Conservation (phyloP, 2,113 vertebrate genomes). For the Gasterosteus aculeatus region DNA sequence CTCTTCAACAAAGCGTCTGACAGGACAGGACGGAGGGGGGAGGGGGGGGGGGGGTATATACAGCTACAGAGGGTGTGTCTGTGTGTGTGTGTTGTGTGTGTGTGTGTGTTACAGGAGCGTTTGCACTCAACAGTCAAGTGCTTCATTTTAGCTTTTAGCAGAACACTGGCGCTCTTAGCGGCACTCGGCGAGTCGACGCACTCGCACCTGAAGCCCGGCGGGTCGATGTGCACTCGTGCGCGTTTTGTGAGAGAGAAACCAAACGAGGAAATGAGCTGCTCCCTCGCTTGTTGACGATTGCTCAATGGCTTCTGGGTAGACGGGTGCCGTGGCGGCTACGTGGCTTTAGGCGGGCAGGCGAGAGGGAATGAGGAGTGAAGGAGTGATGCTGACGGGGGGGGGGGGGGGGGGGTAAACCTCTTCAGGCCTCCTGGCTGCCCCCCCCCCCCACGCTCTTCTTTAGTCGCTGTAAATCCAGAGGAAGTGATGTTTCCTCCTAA, state of each 20-base stretch:
- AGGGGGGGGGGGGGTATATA: too few relatives aligned
- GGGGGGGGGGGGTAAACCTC: too few relatives aligned
- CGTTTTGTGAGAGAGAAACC: constrained; percentile 1
- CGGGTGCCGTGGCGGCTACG: too few relatives aligned
- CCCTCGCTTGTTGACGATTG: constrained; percentile 28
- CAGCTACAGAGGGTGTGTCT: constrained; percentile 10
- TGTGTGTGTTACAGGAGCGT: constrained; percentile 33
- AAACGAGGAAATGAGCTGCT: constrained; percentile 31
- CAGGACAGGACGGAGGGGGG: too few relatives aligned
- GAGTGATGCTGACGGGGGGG: background rate
- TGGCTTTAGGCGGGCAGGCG: background rate
- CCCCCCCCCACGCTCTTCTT: too few relatives aligned
- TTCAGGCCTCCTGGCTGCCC: too few relatives aligned
- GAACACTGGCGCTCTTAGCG: constrained; percentile 15
- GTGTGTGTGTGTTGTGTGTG: constrained; percentile 12
- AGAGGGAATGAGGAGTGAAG: background rate
- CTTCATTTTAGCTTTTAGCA: constrained; percentile 59
- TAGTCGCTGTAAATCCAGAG: too few relatives aligned
- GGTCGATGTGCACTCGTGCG: constrained; percentile 13
- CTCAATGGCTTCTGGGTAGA: constrained; percentile 39
- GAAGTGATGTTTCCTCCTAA: too few relatives aligned
- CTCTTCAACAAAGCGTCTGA: too few relatives aligned
- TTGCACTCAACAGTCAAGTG: constrained; percentile 54
- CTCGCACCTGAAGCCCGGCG: constrained; percentile 9
- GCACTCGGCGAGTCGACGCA: constrained; percentile 23